phyloP scores from a whole-genome alignment of 2,888 invertebrate genomes.

The Dysmachus trigonus region DNA sequence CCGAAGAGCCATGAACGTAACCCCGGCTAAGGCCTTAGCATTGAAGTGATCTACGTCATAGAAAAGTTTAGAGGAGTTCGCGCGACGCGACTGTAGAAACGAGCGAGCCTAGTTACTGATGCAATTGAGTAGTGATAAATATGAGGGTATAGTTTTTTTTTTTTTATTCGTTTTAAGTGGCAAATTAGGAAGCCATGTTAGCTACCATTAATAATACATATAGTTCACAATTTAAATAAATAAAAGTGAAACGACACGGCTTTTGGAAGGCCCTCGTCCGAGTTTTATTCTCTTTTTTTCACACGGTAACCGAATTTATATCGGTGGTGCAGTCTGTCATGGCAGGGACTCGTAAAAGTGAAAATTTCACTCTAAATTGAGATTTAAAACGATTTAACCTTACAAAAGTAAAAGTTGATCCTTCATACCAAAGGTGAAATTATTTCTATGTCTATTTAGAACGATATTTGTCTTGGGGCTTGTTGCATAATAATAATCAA shows the following conservation, averaged over 20 bases:
- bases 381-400: background rate
- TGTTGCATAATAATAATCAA: slow-evolving; percentile 20
- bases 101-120: background rate
- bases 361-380: background rate
- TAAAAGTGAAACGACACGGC: slow-evolving; percentile 7
- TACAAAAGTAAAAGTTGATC: slow-evolving; percentile 1
- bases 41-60: slow-evolving; percentile 56
- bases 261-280: background rate
- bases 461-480: background rate
- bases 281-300: background rate
- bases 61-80: slow-evolving; percentile 37
- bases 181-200: slow-evolving; percentile 46
- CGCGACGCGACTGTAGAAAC: slow-evolving; percentile 39
- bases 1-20: slow-evolving; percentile 59
- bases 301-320: background rate
- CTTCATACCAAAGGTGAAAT: background rate
- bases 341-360: background rate
- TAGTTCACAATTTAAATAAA: background rate
- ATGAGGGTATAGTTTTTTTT: slow-evolving; percentile 10
- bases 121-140: slow-evolving; percentile 32
- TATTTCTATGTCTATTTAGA: background rate
- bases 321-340: background rate
- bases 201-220: slow-evolving; percentile 4
- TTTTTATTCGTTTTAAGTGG: background rate
- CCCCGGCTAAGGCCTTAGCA: slow-evolving; percentile 61